These are phyloP conservation scores for Potorous gilbertii DNA, from an alignment of 2,797 vertebrate genomes.

Conservation along the genomic window DNA sequence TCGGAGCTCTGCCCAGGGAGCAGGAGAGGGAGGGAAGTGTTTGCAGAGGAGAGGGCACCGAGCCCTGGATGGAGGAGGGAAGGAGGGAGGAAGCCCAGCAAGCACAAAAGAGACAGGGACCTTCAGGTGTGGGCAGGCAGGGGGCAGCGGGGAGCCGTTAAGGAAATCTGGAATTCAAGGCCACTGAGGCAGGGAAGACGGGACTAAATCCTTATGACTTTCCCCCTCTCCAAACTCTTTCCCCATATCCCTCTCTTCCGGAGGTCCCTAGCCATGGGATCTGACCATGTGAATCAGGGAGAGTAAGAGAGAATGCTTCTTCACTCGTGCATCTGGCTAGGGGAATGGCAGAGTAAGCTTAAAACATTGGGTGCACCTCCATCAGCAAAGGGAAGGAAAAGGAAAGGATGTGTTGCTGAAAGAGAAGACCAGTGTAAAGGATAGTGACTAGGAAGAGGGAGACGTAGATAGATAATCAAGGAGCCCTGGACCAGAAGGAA, in stretches of 20 bases:
- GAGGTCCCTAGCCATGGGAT: slow-evolving; percentile 3
- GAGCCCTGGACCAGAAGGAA: neutral
- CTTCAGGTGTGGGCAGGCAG: neutral
- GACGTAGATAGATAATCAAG: slow-evolving; percentile 1
- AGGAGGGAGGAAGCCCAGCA: slow-evolving; percentile 40
- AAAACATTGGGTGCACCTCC: neutral
- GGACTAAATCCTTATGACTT: neutral
- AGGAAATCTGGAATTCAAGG: slow-evolving; percentile 5
- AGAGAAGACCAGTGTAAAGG: slow-evolving; percentile 65
- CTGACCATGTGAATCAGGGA: slow-evolving; percentile 46
- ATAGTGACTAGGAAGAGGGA: neutral
- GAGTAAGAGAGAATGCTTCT: neutral
- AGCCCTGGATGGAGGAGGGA: slow-evolving; percentile 59
- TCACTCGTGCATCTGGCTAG: neutral
- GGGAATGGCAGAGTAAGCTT: neutral
- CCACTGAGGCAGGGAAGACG: neutral
- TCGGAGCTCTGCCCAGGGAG: slow-evolving; percentile 62
- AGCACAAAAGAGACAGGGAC: neutral
- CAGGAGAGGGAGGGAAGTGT: slow-evolving; percentile 70
- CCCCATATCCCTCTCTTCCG: neutral
- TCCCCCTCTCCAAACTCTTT: slow-evolving; percentile 2
- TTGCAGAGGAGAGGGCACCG: slow-evolving; percentile 70
- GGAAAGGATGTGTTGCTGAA: slow-evolving; percentile 32
- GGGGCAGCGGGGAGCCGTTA: neutral
- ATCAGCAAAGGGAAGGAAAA: slow-evolving; percentile 35